Evolutionary conservation across 2,888 invertebrate genomes (phyloP).

Genomic region (Caenorhabditis imperialis): DNA sequence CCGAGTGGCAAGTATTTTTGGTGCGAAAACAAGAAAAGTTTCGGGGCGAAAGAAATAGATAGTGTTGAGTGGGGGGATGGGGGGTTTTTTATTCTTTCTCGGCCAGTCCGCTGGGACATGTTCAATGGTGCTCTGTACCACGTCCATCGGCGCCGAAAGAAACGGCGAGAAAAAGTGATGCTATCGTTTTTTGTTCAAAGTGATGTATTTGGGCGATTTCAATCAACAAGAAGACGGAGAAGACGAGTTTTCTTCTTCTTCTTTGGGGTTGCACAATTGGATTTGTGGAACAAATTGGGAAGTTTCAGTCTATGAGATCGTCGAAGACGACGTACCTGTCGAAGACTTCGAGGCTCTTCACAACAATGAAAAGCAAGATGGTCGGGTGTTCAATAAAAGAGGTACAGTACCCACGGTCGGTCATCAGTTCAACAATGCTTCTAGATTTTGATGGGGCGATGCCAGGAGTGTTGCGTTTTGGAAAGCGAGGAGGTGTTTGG

Average conservation of each 20-base stretch:
- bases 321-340: conserved; percentile 50
- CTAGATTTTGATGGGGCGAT: conserved; percentile 68
- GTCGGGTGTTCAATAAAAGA: conserved; percentile 52
- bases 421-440: neutral
- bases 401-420: no score
- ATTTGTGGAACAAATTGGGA: conserved; percentile 1
- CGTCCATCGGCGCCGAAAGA: conserved; percentile 19
- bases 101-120: conserved; percentile 31
- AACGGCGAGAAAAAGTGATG: conserved; percentile 28
- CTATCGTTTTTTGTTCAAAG: conserved; percentile 25
- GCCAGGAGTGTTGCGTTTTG: conserved; percentile 76
- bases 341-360: conserved; percentile 49
- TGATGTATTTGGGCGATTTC: conserved; percentile 45
- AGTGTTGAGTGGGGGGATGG: conserved; percentile 34
- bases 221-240: conserved; percentile 39
- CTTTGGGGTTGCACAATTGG: conserved; percentile 12
- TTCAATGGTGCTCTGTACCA: conserved; percentile 50
- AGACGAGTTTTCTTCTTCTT: conserved; percentile 8
- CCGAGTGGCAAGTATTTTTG: conserved; percentile 22
- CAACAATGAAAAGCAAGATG: conserved; percentile 44
- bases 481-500: conserved; percentile 66
- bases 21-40: conserved; percentile 30
- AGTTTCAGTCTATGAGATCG: conserved; percentile 55
- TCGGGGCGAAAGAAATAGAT: conserved; percentile 16
- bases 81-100: conserved; percentile 41